These are phyloP conservation scores for Diabrotica balteata DNA, from an alignment of 2,888 invertebrate species.

Conservation along the genomic window DNA sequence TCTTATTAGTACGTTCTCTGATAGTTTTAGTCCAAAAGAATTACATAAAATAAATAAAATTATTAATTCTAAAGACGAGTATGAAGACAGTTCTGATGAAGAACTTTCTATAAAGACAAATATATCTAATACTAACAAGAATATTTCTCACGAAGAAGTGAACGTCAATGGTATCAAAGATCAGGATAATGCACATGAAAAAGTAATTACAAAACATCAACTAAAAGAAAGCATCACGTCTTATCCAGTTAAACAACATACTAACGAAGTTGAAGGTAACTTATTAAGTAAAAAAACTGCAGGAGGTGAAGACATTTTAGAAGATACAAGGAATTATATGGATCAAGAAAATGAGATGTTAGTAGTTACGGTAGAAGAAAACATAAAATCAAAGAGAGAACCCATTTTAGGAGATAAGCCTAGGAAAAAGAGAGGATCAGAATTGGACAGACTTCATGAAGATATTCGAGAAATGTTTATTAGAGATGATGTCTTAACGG, in stretches of 20 bases:
- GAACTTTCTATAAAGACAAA: background rate
- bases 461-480: constrained; percentile 77
- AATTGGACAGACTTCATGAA: constrained; percentile 71
- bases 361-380: constrained; percentile 45
- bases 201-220: constrained; percentile 28
- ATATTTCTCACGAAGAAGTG: constrained; percentile 17
- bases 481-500: constrained; percentile 68
- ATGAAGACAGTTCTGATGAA: constrained; percentile 61
- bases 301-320: constrained; percentile 29
- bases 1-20: constrained; percentile 49
- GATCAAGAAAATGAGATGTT: constrained; percentile 29
- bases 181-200: background rate
- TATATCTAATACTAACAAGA: constrained; percentile 28
- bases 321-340: constrained; percentile 45
- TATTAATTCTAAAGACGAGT: constrained; percentile 65
- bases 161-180: constrained; percentile 13
- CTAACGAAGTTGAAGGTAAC: constrained; percentile 31
- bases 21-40: constrained; percentile 50
- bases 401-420: constrained; percentile 23
- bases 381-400: constrained; percentile 44
- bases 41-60: constrained; percentile 67
- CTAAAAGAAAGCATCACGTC: constrained; percentile 25
- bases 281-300: constrained; percentile 13
- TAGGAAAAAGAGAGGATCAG: constrained; percentile 60
- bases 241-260: constrained; percentile 8